Evolutionary conservation across 2,797 vertebrate genomes (phyloP).

Genomic region (Urosaurus nigricauda): DNA sequence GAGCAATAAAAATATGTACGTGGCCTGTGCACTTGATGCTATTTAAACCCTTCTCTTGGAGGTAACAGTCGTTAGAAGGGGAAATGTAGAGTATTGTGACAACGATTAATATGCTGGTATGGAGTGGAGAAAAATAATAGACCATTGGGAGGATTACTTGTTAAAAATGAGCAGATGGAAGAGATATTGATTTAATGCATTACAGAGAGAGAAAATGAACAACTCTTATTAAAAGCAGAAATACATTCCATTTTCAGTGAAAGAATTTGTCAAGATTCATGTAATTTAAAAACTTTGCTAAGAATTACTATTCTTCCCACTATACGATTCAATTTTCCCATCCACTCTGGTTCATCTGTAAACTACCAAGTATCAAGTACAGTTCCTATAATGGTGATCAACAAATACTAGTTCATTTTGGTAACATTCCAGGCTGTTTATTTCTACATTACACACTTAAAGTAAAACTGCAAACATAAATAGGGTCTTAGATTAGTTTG

Average conservation of each 20-base stretch:
- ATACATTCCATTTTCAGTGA: conserved; percentile 44
- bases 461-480: not conserved
- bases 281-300: conserved; percentile 22
- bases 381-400: conserved; percentile 40
- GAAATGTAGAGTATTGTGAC: not conserved
- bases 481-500: not conserved
- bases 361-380: not conserved
- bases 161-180: conserved; percentile 23
- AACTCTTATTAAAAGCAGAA: conserved; percentile 48
- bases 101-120: not conserved
- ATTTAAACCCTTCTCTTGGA: not conserved
- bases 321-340: not conserved
- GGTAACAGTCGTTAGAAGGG: not conserved
- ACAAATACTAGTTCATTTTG: conserved; percentile 34
- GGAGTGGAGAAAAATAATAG: not conserved
- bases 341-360: conserved; percentile 33
- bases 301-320: conserved; percentile 19
- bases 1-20: no score
- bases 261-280: conserved; percentile 36
- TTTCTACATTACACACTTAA: conserved; percentile 30
- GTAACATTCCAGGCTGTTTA: conserved; percentile 33
- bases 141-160: not conserved
- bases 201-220: conserved; percentile 47
- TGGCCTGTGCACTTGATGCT: not conserved
- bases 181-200: conserved; percentile 27